phyloP scores from a whole-genome alignment of 2,113 vertebrate species.

The Lasiurus borealis region DNA sequence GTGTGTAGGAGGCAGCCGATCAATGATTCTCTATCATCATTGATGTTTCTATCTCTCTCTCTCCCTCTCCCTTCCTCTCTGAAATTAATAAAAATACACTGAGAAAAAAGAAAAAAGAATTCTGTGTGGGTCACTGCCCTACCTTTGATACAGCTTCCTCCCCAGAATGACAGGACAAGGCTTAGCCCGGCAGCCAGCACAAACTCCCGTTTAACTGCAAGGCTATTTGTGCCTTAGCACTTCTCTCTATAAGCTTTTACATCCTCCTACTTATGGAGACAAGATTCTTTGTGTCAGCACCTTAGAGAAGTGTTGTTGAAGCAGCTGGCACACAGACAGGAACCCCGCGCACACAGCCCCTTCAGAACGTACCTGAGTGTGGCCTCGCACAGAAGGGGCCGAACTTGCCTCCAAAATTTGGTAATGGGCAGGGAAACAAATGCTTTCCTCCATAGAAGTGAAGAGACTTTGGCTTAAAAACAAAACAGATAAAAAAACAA shows the following conservation, averaged over 20 bases:
- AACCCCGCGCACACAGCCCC: neutral
- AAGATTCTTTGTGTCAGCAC: constrained; percentile 71
- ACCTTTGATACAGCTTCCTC: constrained; percentile 60
- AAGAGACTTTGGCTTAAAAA: neutral
- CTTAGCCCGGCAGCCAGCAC: constrained; percentile 54
- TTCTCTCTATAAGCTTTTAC: constrained; percentile 72
- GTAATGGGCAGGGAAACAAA: neutral
- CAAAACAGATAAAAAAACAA: neutral
- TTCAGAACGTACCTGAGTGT: neutral
- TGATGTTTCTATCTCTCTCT: too few relatives aligned
- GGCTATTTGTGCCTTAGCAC: constrained; percentile 65
- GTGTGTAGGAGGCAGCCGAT: too few relatives aligned
- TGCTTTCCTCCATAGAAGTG: neutral
- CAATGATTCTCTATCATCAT: too few relatives aligned
- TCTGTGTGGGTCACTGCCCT: constrained; percentile 55
- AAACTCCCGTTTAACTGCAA: constrained; percentile 73
- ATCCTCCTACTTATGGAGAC: constrained; percentile 50
- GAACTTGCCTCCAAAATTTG: neutral
- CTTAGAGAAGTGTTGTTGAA: constrained; percentile 65
- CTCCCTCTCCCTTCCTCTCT: too few relatives aligned
- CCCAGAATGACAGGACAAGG: constrained; percentile 32
- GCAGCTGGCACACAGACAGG: constrained; percentile 53
- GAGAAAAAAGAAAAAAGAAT: too few relatives aligned
- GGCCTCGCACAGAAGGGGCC: neutral
- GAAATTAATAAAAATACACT: too few relatives aligned